Percentiles rank a stretch among this genome's conserved stretches.
Evolutionary conservation across 2,888 invertebrate species (phyloP).

Genomic region (Mayetiola destructor): DNA sequence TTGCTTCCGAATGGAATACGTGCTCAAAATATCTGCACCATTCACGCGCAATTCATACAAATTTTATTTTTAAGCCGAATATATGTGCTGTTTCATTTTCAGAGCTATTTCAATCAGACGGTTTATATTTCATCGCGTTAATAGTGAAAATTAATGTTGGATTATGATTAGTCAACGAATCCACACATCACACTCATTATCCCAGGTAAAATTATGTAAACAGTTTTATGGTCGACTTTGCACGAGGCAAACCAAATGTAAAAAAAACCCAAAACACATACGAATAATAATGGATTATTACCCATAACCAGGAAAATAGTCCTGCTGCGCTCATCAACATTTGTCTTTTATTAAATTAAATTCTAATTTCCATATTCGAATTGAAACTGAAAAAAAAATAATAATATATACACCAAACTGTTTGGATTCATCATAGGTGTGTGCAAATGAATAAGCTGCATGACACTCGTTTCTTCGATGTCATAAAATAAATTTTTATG

Average conservation of each 20-base stretch:
- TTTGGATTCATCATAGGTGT: too few relatives aligned
- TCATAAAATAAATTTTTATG: too few relatives aligned
- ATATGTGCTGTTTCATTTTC: neutral
- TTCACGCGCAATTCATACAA: neutral
- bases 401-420: too few relatives aligned
- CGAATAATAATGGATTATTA: too few relatives aligned
- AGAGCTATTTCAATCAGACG: neutral
- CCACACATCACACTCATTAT: too few relatives aligned
- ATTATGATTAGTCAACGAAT: neutral
- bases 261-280: too few relatives aligned
- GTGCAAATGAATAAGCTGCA: too few relatives aligned
- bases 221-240: conserved; percentile 2
- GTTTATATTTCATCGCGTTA: conserved; percentile 11
- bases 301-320: neutral
- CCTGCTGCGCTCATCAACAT: neutral
- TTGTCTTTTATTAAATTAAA: conserved; percentile 1
- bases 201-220: neutral
- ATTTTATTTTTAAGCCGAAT: neutral
- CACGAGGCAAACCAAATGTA: too few relatives aligned
- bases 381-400: too few relatives aligned
- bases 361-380: conserved; percentile 7
- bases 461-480: too few relatives aligned
- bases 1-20: neutral
- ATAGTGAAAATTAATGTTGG: conserved; percentile 10
- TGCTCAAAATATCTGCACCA: too few relatives aligned